A percentile compares a stretch with the other conserved stretches of the same genome.
These are phyloP conservation scores for Fregata magnificens DNA, from an alignment of 2,113 vertebrate species.

Conservation along the genomic window DNA sequence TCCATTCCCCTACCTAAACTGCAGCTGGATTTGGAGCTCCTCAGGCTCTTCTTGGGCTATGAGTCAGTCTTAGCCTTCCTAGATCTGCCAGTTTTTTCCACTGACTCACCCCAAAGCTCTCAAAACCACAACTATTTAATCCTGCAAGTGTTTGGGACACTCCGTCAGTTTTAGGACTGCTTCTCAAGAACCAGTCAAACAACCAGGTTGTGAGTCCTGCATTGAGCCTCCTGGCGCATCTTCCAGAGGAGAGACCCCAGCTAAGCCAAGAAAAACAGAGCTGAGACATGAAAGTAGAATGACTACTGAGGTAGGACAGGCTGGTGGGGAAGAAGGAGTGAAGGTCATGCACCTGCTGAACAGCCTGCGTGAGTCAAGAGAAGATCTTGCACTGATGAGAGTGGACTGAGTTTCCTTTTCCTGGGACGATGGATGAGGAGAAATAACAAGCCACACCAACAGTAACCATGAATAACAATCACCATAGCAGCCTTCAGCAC, in stretches of 20 bases:
- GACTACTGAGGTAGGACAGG: not conserved
- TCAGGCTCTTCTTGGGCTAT: not conserved
- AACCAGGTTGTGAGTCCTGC: not conserved
- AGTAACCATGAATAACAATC: not conserved
- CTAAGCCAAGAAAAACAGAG: not conserved
- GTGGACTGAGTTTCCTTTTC: not conserved
- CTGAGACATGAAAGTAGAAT: not conserved
- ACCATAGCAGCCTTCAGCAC: not conserved
- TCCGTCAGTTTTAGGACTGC: not conserved
- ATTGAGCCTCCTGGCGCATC: not conserved
- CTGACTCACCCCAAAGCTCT: slow-evolving; percentile 3
- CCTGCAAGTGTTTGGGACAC: not conserved
- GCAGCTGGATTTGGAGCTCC: slow-evolving; percentile 43
- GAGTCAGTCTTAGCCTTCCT: slow-evolving; percentile 36
- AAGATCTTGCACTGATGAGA: not conserved
- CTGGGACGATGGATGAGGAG: not conserved
- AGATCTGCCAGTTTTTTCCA: slow-evolving; percentile 41
- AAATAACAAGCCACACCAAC: not conserved
- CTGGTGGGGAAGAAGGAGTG: not conserved
- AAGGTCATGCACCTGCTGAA: not conserved
- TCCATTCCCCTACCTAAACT: not conserved
- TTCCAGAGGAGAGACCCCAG: not conserved
- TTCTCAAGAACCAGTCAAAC: not conserved
- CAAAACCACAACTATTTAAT: slow-evolving; percentile 17
- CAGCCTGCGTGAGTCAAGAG: not conserved